Conservation (phyloP, 2,113 vertebrate species). For the Proteles cristata region DNA sequence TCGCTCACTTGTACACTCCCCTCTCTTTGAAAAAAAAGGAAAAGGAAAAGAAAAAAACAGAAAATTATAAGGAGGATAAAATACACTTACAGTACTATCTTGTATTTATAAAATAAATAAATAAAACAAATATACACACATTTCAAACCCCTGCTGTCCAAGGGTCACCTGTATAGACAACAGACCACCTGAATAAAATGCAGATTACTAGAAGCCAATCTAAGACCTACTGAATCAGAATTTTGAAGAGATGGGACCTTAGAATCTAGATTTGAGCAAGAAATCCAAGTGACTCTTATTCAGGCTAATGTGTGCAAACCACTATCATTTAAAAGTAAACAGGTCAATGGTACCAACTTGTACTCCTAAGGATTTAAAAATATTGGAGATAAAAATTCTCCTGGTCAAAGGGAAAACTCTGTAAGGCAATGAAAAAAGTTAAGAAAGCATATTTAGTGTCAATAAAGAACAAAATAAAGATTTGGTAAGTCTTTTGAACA, state of each 20-base stretch:
- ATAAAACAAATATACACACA: neutral
- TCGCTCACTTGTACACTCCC: no score
- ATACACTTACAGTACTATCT: neutral
- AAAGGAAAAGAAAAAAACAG: neutral
- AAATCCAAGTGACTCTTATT: neutral
- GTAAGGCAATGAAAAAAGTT: neutral
- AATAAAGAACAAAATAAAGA: conserved; percentile 36
- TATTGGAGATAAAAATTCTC: neutral
- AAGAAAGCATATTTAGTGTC: neutral
- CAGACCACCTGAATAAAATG: neutral
- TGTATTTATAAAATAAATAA: neutral
- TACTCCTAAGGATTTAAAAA: neutral
- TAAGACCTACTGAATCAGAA: neutral
- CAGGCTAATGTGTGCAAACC: neutral
- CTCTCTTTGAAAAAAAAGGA: no score
- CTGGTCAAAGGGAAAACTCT: neutral
- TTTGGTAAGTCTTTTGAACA: neutral
- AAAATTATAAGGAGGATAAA: neutral
- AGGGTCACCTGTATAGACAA: neutral
- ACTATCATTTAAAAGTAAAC: neutral
- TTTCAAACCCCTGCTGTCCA: neutral
- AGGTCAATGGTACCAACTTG: neutral
- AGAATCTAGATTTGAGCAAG: neutral
- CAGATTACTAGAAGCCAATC: neutral
- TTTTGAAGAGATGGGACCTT: neutral